Evolutionary conservation across 2,888 invertebrate species (phyloP), one percentile per base, ranked within the genome.

Genomic region (Hyppa rectilinea): DNA sequence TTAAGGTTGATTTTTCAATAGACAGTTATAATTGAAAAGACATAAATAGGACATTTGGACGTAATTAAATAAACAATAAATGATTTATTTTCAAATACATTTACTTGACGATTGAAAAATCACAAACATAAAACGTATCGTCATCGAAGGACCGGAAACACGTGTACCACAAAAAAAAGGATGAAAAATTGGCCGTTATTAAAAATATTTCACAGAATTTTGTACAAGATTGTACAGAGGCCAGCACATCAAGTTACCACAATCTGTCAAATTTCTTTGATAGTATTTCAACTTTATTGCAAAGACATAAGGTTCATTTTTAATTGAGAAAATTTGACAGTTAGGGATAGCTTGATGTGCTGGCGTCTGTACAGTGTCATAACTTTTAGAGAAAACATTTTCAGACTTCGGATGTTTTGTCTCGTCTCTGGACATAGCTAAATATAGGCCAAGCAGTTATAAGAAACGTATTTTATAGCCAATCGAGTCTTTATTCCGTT

Each of bases 401-500:
- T 6, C 38, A 23, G 20, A 29, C 5, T 36, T 9, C 10, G 2
- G 2, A 23, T 2, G 10, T 34, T 20, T n/a, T n/a, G 12, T 69
- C 14, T 43, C 34, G 23, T 38, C 36, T 60, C 20, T 26, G 45
- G 45, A 66, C 34, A 50, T 5, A 60, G 43, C 10, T 5, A 29
- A 71, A 55, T 45, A 40, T 29, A 60, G 7, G 20, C 23, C n/a
- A 49, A n/a, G 14, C 43, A 26, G 45, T 67, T 34, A 49, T 59
- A 79, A 55, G 34, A 64, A 74, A 68, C 50, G 53, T 59, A 12
- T 68, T 78, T 78, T 63, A 75, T 70, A 58, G 65, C 70, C 71
- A 66, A 82, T 82, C 43, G 58, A 71, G 53, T 43, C 62, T 68
- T 76, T 75, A 73, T 73, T 53, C 62, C 69, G 31, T 74, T 76